phyloP scores from a whole-genome alignment of 2,797 vertebrate genomes.

The Urosaurus nigricauda region DNA sequence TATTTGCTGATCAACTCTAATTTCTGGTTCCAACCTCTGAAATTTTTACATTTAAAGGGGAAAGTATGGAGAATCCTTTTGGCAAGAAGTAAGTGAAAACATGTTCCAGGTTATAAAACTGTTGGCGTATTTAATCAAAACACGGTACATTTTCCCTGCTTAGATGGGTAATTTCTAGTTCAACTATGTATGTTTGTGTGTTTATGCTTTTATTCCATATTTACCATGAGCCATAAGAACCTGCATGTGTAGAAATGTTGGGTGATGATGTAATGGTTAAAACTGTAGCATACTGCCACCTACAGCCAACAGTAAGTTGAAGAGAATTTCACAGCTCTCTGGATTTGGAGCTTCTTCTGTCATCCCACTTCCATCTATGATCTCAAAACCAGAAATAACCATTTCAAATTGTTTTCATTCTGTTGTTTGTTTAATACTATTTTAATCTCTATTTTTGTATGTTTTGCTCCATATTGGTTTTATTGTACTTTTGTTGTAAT shows the following conservation, averaged over 20 bases:
- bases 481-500: too few relatives aligned
- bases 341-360: not conserved
- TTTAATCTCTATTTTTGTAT: too few relatives aligned
- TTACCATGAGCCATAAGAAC: not conserved
- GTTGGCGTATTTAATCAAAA: not conserved
- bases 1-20: not conserved
- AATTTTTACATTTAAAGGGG: not conserved
- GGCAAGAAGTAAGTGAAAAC: not conserved
- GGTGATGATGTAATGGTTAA: not conserved
- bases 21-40: not conserved
- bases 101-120: not conserved
- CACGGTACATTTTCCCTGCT: not conserved
- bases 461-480: too few relatives aligned
- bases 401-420: too few relatives aligned
- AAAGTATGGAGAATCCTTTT: not conserved
- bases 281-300: constrained; percentile 16
- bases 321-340: constrained; percentile 8
- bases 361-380: not conserved
- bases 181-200: not conserved
- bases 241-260: not conserved
- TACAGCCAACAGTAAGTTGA: constrained; percentile 34
- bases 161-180: not conserved
- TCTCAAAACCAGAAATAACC: not conserved
- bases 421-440: too few relatives aligned
- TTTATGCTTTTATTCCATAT: not conserved